phyloP scores from a whole-genome alignment of 30 jellyfish, hydroid and myxozoan species.

The Hydra vulgaris region DNA sequence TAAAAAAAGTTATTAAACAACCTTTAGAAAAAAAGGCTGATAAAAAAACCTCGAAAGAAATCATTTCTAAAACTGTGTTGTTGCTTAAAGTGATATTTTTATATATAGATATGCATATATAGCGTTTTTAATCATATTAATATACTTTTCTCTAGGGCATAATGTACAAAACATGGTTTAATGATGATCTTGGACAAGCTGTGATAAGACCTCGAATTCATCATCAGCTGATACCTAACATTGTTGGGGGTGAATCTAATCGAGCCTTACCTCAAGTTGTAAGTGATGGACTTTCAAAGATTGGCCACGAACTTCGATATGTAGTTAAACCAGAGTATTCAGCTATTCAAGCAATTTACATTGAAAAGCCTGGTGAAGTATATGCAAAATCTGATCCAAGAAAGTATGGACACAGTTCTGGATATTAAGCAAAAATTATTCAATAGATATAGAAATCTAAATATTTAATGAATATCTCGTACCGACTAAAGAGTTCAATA shows the following conservation, averaged over 20 bases:
- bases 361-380: conserved; percentile 57
- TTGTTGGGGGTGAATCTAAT: conserved; percentile 52
- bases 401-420: conserved; percentile 95
- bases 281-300: conserved; percentile 53
- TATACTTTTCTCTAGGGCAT: conserved; percentile 31
- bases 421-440: conserved; percentile 31
- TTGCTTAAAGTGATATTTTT: too few species aligned
- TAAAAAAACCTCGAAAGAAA: too few species aligned
- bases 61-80: too few species aligned
- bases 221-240: conserved; percentile 84
- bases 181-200: conserved; percentile 83
- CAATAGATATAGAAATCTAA: too few species aligned
- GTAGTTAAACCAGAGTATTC: conserved; percentile 71
- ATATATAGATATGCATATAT: not conserved
- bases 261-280: conserved; percentile 54
- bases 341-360: conserved; percentile 81
- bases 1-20: too few species aligned
- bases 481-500: too few species aligned
- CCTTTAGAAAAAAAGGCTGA: too few species aligned
- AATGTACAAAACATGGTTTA: conserved; percentile 83
- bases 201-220: conserved; percentile 73
- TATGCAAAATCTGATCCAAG: conserved; percentile 91
- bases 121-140: not conserved
- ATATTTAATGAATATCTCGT: too few species aligned
- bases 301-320: conserved; percentile 62